Percentiles rank a stretch among this genome's conserved stretches.
Evolutionary conservation across 2,888 invertebrate species (phyloP).

Genomic region (Bhutanitis thaidina): DNA sequence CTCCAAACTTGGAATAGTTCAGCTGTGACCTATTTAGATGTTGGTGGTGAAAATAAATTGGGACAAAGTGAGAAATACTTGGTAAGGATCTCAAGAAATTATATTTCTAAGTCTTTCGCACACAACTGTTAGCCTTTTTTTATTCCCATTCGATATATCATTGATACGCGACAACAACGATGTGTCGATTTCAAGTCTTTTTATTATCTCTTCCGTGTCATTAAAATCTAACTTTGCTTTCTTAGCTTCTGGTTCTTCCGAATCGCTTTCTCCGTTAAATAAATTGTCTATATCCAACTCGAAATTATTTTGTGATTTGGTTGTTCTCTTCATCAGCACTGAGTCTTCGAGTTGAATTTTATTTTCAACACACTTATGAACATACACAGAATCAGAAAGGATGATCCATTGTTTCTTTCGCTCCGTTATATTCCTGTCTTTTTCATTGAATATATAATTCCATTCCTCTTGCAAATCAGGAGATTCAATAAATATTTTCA

Average conservation of each 20-base stretch:
- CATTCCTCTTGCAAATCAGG: constrained; percentile 13
- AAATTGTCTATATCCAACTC: constrained; percentile 56
- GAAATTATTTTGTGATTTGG: constrained; percentile 41
- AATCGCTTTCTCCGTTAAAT: constrained; percentile 42
- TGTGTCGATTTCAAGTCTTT: constrained; percentile 47
- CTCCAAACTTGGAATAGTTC: no score
- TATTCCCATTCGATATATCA: constrained; percentile 41
- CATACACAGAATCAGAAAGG: constrained; percentile 27
- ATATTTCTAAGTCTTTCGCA: constrained; percentile 51
- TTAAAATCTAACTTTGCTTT: constrained; percentile 44
- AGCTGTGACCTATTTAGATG: no score
- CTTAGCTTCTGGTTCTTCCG: constrained; percentile 50
- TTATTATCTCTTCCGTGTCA: constrained; percentile 42
- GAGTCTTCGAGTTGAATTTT: constrained; percentile 18
- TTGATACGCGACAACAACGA: constrained; percentile 39
- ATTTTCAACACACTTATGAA: constrained; percentile 44
- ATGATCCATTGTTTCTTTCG: constrained; percentile 28
- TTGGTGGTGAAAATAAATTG: no score
- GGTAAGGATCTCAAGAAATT: constrained; percentile 19
- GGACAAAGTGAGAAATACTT: neutral
- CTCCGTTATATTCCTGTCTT: constrained; percentile 13
- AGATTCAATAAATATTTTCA: neutral
- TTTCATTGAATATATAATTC: constrained; percentile 14
- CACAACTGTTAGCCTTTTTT: constrained; percentile 42
- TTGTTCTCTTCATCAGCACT: constrained; percentile 18